Evolutionary conservation across 1,140 invertebrate species (phyloP), one percentile per base, ranked within the genome.

Genomic region (Drosophila sturtevanti): DNA sequence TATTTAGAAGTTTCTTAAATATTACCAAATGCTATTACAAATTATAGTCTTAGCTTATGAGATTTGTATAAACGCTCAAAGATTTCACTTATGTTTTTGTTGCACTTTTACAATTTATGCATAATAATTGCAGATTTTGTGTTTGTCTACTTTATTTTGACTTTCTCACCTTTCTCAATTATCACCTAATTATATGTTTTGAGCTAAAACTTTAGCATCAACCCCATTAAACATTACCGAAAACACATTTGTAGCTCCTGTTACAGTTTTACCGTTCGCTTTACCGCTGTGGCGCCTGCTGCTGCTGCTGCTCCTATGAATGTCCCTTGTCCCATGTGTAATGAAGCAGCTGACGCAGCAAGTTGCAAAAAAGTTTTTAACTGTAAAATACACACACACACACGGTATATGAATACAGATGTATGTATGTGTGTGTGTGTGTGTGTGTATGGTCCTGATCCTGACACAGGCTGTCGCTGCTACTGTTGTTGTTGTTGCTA

Each of bases 321-420:
- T 65, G 48, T 44, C 44, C 63, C 48, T 79, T 64, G 37, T 68
- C 61, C 27, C 80, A 69, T 89, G 79, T 89, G 84, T 84, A 89
- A 89, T 89, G 84, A 89, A 89, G 85, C 85, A 89, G 84, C 85
- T 89, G 84, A 89, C 80, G 85, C 77, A 80, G 79, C 80, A 74
- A 80, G 77, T 85, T 85, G 80, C 72, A 89, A 89, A 72, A 87
- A 77, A 86, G 58, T 66, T 80, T 80, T 89, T 67, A 63, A 73
- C 72, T 79, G 73, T 70, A 78, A 81, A 86, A 62, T 58, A 61
- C 67, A 62, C 31, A 56, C 63, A 61, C n/a, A 61, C 22, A 61
- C 10, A 38, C 21, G 41, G n/a, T n/a, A n/a, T n/a, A n/a, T n/a
- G n/a, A n/a, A n/a, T n/a, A n/a, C n/a, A n/a, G n/a, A n/a, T n/a